phyloP scores from a whole-genome alignment of 2,797 vertebrate genomes.

The Lycodopsis pacificus region DNA sequence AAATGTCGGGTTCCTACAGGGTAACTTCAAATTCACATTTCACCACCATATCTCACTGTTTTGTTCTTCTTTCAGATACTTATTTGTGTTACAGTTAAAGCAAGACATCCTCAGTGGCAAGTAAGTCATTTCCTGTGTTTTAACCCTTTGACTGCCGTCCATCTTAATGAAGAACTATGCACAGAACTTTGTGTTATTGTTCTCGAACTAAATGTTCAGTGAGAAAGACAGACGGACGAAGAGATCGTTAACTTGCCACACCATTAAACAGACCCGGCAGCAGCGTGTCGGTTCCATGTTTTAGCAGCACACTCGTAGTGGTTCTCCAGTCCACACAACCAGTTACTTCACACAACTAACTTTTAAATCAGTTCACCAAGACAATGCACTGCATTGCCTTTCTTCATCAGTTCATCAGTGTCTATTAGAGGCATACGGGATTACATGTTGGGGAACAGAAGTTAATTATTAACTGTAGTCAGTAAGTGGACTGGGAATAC shows the following conservation, averaged over 20 bases:
- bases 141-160: neutral
- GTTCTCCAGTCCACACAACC: neutral
- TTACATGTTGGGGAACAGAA: slow-evolving; percentile 14
- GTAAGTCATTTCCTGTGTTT: slow-evolving; percentile 82
- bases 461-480: slow-evolving; percentile 2
- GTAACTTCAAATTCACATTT: neutral
- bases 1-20: neutral
- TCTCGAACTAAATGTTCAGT: neutral
- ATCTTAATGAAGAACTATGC: neutral
- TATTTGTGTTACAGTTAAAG: slow-evolving; percentile 97
- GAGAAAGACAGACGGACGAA: neutral
- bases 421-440: slow-evolving; percentile 11
- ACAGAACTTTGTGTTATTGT: neutral
- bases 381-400: neutral
- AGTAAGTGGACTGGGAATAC: neutral
- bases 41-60: neutral
- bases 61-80: slow-evolving; percentile 86
- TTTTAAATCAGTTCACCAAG: neutral
- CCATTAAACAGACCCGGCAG: neutral
- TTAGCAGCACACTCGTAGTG: neutral
- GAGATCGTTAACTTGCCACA: neutral
- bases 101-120: slow-evolving; percentile 98
- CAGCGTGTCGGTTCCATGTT: neutral
- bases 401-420: slow-evolving; percentile 2
- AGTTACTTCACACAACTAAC: neutral